These are phyloP conservation scores for Indicator indicator DNA, from an alignment of 2,113 vertebrate species.

Conservation along the genomic window DNA sequence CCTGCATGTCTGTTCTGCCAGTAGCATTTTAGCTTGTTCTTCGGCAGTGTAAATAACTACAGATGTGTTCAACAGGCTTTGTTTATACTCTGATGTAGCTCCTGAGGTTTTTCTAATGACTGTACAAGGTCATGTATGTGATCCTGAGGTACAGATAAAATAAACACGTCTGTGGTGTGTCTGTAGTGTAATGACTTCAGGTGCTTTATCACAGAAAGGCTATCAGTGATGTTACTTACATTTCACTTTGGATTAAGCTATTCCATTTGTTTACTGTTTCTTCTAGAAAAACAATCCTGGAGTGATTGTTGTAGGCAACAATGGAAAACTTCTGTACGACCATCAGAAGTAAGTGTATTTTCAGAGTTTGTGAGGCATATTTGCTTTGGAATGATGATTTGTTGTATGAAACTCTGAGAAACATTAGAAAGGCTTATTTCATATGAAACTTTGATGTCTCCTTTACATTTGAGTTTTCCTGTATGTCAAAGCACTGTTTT, in stretches of 20 bases:
- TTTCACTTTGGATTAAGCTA: not conserved
- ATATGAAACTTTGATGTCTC: not conserved
- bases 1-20: not conserved
- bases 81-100: not conserved
- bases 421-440: not conserved
- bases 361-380: not conserved
- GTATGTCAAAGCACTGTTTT: not conserved
- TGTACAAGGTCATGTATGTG: not conserved
- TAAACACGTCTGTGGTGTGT: not conserved
- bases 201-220: not conserved
- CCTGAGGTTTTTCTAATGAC: not conserved
- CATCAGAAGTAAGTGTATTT: constrained; percentile 93
- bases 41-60: not conserved
- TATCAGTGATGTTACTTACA: not conserved
- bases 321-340: constrained; percentile 91
- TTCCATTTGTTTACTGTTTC: not conserved
- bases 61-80: not conserved
- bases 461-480: not conserved
- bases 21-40: not conserved
- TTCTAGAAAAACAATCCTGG: constrained; percentile 96
- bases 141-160: not conserved
- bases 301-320: constrained; percentile 91
- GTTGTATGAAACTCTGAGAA: not conserved
- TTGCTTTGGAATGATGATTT: not conserved
- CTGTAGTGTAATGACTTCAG: not conserved